Evolutionary conservation across 2,888 invertebrate genomes (phyloP), one percentile per base, ranked within the genome.

Genomic region (Pandemis corylana): DNA sequence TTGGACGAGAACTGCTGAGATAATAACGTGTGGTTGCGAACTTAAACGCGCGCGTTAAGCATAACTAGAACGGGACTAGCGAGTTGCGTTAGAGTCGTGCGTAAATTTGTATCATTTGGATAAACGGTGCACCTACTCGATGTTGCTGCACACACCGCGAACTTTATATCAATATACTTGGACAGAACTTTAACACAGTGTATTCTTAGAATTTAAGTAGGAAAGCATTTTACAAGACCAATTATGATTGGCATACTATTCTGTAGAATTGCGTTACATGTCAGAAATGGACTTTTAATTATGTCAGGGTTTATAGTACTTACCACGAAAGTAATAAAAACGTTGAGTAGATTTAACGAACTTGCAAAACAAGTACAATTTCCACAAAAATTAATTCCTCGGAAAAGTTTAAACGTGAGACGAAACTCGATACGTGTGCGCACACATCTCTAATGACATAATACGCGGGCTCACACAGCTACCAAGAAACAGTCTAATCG

Each of bases 401-500:
- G 59, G 59, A 59, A 59, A 59, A 59, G 59, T 59, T 56, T 28
- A 67, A 53, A 15, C 56, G 68, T 67, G 71, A 76, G 59, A 74
- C 69, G 76, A 80, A 81, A 83, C 77, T 68, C 81, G 76, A 77
- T 76, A 80, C 80, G 82, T 83, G 83, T 81, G 84, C 80, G 80
- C 79, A 77, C 76, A 77, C 79, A 78, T 71, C 71, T 77, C 85
- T 93, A 93, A 93, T 93, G 92, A 93, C 90, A 94, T 93, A 93
- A 93, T 94, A 81, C 81, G 79, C 80, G 87, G 90, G 86, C 87
- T 85, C 81, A 84, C 81, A 84, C 85, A 87, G 92, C 90, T 94
- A 92, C 94, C 93, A 87, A 92, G 94, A 93, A 93, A 80, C 89
- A 82, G 84, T 78, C 87, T 94, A 94, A 94, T 94, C 92, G 93